phyloP scores from a whole-genome alignment of 2,113 vertebrate species.

The Saiga tatarica region DNA sequence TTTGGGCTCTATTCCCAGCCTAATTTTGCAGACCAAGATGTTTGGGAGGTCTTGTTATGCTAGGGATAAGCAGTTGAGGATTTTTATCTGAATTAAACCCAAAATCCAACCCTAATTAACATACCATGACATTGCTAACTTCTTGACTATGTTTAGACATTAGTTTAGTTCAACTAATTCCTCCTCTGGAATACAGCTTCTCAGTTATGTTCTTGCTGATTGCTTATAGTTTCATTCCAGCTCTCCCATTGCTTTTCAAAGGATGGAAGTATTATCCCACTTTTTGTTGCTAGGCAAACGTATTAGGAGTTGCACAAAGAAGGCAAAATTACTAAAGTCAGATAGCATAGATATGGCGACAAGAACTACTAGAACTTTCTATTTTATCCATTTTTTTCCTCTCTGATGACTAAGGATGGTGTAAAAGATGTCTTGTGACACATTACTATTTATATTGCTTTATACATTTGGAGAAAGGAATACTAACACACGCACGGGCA shows the following conservation, averaged over 20 bases:
- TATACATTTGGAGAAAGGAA: constrained; percentile 14
- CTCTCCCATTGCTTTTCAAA: constrained; percentile 41
- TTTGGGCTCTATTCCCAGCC: constrained; percentile 54
- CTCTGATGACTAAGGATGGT: constrained; percentile 22
- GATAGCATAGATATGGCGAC: constrained; percentile 53
- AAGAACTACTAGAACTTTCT: constrained; percentile 50
- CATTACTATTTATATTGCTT: background rate
- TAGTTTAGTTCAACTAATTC: constrained; percentile 50
- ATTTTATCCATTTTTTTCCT: constrained; percentile 39
- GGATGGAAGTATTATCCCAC: background rate
- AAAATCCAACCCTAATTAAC: constrained; percentile 66
- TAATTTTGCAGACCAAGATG: constrained; percentile 67
- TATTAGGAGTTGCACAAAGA: constrained; percentile 54
- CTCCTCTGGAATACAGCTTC: constrained; percentile 38
- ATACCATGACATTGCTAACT: constrained; percentile 64
- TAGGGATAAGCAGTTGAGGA: constrained; percentile 55
- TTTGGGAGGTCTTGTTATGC: constrained; percentile 49
- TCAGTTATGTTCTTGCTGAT: constrained; percentile 50
- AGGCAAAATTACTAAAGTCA: constrained; percentile 71
- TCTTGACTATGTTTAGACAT: constrained; percentile 40
- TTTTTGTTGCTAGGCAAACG: constrained; percentile 64
- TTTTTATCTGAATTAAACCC: constrained; percentile 66
- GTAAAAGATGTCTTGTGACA: constrained; percentile 47
- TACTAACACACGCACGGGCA: background rate
- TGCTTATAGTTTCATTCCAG: constrained; percentile 51